Evolutionary conservation across 2,113 vertebrate species (phyloP).

Genomic region (Arenaria interpres): DNA sequence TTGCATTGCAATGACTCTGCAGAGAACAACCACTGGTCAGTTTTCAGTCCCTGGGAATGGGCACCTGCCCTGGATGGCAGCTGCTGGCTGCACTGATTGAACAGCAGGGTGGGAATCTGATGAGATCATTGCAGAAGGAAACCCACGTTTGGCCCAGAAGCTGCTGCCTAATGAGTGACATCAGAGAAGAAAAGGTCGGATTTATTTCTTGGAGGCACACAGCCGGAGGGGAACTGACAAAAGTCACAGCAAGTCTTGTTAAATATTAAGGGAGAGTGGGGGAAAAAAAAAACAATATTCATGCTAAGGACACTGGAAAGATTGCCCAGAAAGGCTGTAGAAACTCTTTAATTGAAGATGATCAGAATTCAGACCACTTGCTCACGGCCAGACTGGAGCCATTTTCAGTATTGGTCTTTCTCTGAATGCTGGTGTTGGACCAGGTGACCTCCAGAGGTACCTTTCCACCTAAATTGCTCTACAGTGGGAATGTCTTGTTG

Average conservation of each 20-base stretch:
- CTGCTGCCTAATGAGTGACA: not conserved
- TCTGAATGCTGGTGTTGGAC: not conserved
- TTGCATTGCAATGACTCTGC: not conserved
- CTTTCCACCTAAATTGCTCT: not conserved
- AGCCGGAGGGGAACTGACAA: not conserved
- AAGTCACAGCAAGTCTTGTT: not conserved
- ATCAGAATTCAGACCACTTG: not conserved
- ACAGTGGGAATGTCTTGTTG: not conserved
- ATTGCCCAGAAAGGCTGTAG: not conserved
- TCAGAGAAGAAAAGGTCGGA: not conserved
- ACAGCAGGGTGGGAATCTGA: not conserved
- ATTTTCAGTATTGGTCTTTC: not conserved
- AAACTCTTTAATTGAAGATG: not conserved
- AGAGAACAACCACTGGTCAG: not conserved
- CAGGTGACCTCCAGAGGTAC: not conserved
- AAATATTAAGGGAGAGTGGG: not conserved
- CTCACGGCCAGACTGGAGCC: not conserved
- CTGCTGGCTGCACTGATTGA: not conserved
- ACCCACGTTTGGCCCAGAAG: not conserved
- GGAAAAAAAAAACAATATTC: fast-evolving
- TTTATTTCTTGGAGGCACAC: not conserved
- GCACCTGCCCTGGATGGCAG: not conserved
- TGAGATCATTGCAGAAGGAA: not conserved
- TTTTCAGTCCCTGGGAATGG: not conserved
- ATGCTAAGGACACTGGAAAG: not conserved